phyloP scores from a whole-genome alignment of 2,113 vertebrate species.

The Ivindomyrus marchei region DNA sequence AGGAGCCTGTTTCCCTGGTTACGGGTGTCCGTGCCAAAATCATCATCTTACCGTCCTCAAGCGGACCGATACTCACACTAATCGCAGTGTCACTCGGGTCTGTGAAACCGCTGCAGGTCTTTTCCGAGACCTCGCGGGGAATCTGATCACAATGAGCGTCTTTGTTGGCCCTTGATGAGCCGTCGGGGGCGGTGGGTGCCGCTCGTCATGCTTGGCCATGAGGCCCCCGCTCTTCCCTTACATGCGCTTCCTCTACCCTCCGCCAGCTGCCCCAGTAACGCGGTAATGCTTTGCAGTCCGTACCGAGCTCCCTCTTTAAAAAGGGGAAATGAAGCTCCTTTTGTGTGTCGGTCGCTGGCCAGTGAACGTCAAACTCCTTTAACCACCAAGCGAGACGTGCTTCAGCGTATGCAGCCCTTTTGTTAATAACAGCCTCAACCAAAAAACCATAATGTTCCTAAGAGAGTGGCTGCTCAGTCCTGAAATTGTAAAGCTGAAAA shows the following conservation, averaged over 20 bases:
- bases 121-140: conserved; percentile 16
- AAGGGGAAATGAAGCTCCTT: not conserved
- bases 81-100: conserved; percentile 22
- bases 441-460: too few relatives aligned
- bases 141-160: conserved; percentile 37
- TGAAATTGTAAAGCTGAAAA: too few relatives aligned
- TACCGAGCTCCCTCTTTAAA: not conserved
- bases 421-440: too few relatives aligned
- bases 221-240: not conserved
- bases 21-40: conserved; percentile 25
- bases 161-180: conserved; percentile 30
- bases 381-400: too few relatives aligned
- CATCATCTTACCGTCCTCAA: conserved; percentile 38
- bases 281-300: not conserved
- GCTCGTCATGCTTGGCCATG: not conserved
- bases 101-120: conserved; percentile 35
- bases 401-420: too few relatives aligned
- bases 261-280: not conserved
- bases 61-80: conserved; percentile 23
- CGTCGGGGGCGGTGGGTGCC: not conserved
- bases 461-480: too few relatives aligned
- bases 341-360: not conserved
- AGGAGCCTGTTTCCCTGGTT: conserved; percentile 22
- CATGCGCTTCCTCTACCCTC: conserved; percentile 4
- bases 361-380: too few relatives aligned